Percentiles rank a stretch among this genome's conserved stretches.
These are phyloP conservation scores for Cyclophora albipunctata DNA, from an alignment of 2,888 invertebrate species.

Conservation along the genomic window DNA sequence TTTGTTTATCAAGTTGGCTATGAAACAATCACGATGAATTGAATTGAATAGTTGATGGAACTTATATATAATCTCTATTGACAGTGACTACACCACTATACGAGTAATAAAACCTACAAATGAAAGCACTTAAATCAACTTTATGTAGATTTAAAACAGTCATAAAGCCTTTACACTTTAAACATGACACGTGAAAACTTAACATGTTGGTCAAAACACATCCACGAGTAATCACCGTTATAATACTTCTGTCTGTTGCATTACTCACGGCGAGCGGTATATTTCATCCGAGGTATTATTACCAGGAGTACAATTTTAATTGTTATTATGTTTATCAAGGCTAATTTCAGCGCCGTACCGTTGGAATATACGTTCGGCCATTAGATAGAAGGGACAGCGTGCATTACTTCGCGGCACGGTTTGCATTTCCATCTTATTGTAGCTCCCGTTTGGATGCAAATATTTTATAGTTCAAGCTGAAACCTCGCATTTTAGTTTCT, in stretches of 20 bases:
- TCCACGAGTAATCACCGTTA: slow-evolving; percentile 9
- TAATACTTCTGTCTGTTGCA: slow-evolving; percentile 7
- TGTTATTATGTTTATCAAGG: slow-evolving; percentile 16
- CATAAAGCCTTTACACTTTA: too few relatives aligned
- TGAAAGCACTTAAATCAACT: too few relatives aligned
- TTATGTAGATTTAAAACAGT: too few relatives aligned
- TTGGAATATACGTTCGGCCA: slow-evolving; percentile 33
- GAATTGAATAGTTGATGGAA: too few relatives aligned
- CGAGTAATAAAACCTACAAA: too few relatives aligned
- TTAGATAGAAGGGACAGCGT: slow-evolving; percentile 39
- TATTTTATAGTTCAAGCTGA: slow-evolving; percentile 62
- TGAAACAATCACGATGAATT: too few relatives aligned
- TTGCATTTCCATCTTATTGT: slow-evolving; percentile 66
- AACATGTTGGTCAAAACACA: not conserved
- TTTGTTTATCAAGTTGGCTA: too few relatives aligned
- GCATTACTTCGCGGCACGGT: slow-evolving; percentile 44
- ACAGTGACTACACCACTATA: too few relatives aligned
- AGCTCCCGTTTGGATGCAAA: slow-evolving; percentile 65
- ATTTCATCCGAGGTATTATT: not conserved
- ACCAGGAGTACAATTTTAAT: slow-evolving; percentile 7
- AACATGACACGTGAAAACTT: too few relatives aligned
- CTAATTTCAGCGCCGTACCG: slow-evolving; percentile 26
- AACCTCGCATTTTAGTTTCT: slow-evolving; percentile 54
- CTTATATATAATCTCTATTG: too few relatives aligned
- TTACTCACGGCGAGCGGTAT: slow-evolving; percentile 1